A percentile compares a stretch with the other conserved stretches of the same genome.
These are phyloP conservation scores for Streptopelia turtur DNA, from an alignment of 2,797 vertebrate genomes.

Conservation along the genomic window DNA sequence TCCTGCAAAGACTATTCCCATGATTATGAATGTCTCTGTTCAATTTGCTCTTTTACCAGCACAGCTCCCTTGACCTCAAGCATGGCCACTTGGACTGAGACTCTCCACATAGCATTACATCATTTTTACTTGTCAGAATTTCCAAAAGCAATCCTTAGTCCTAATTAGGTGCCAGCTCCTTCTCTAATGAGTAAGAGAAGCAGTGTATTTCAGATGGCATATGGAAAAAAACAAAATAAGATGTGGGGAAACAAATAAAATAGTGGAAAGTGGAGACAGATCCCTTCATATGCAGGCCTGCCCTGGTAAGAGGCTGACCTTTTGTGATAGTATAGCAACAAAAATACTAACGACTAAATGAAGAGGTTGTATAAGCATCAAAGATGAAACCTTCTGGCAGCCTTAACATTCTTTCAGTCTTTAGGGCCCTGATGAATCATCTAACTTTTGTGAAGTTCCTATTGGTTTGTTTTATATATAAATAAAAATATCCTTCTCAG, in stretches of 20 bases:
- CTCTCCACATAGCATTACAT: background rate
- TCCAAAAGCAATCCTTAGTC: background rate
- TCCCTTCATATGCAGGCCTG: background rate
- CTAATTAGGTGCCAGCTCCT: background rate
- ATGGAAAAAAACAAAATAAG: background rate
- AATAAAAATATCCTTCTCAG: background rate
- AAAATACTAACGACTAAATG: background rate
- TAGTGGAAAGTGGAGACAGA: background rate
- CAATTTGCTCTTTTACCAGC: background rate
- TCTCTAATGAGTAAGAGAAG: background rate
- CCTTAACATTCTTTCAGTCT: background rate
- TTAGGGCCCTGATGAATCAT: background rate
- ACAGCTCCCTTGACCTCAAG: background rate
- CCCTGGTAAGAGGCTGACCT: background rate
- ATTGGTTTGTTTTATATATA: background rate
- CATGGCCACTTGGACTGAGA: background rate
- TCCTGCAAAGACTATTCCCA: background rate
- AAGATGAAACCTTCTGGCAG: background rate
- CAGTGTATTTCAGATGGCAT: background rate
- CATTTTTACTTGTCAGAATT: background rate
- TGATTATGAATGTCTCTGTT: background rate
- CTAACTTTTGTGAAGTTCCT: background rate
- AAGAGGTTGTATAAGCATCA: background rate
- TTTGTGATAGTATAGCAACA: background rate
- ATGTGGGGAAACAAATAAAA: background rate